Percentiles rank a stretch among this genome's conserved stretches.
phyloP scores from a whole-genome alignment of 2,888 invertebrate species.

The Trachelus troglodyta region DNA sequence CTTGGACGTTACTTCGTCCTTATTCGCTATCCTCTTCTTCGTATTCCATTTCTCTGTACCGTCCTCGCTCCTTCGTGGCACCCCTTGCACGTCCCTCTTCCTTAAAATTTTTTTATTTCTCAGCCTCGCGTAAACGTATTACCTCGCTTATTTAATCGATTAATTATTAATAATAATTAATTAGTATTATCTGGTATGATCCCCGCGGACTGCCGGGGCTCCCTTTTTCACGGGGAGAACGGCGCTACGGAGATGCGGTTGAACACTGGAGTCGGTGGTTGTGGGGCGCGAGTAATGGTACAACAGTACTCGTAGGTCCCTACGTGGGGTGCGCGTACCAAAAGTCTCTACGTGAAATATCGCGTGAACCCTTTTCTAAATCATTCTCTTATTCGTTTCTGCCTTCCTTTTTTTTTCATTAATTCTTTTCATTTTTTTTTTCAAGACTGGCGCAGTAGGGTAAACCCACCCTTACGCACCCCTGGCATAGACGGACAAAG shows the following conservation, averaged over 20 bases:
- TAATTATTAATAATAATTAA: slow-evolving; percentile 54
- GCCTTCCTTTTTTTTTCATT: slow-evolving; percentile 4
- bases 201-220: slow-evolving; percentile 50
- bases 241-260: slow-evolving; percentile 53
- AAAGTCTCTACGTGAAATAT: slow-evolving; percentile 1
- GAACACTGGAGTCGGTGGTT: slow-evolving; percentile 65
- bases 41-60: neutral
- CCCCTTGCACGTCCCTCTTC: neutral
- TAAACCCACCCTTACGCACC: slow-evolving; percentile 17
- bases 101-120: neutral
- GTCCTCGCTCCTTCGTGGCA: slow-evolving; percentile 17
- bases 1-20: too few species aligned
- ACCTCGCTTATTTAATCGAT: slow-evolving; percentile 44
- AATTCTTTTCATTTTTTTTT: slow-evolving; percentile 3
- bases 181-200: slow-evolving; percentile 57
- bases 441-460: slow-evolving; percentile 7
- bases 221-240: slow-evolving; percentile 36
- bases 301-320: slow-evolving; percentile 51
- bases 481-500: slow-evolving; percentile 18
- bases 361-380: slow-evolving; percentile 17
- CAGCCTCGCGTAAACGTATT: slow-evolving; percentile 24
- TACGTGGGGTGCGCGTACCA: slow-evolving; percentile 48
- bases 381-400: slow-evolving; percentile 18
- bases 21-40: neutral
- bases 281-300: slow-evolving; percentile 53